A percentile compares a stretch with the other conserved stretches of the same genome.
Conservation (phyloP, 92 coral and sea anemone genomes). For the Bergia puertoricense region DNA sequence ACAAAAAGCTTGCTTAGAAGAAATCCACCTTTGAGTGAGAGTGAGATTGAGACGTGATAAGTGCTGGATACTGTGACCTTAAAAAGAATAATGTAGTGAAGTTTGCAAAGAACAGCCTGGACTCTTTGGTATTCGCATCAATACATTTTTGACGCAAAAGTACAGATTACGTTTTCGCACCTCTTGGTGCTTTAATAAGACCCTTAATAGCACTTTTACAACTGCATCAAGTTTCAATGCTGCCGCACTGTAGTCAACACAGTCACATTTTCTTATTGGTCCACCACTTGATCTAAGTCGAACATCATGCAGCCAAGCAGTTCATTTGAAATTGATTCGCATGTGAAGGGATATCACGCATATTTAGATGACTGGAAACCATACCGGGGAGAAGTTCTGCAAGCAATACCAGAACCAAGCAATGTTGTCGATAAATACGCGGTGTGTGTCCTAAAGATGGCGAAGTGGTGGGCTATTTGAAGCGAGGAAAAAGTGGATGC, state of each 20-base stretch:
- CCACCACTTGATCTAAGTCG: constrained; percentile 6
- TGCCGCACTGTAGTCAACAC: neutral
- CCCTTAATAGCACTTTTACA: too few relatives aligned
- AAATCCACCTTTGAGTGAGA: too few relatives aligned
- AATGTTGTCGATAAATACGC: constrained; percentile 55
- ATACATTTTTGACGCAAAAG: too few relatives aligned
- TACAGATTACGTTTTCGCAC: too few relatives aligned
- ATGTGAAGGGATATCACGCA: constrained; percentile 57
- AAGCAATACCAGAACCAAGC: constrained; percentile 52
- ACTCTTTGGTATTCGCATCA: too few relatives aligned
- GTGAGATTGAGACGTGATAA: too few relatives aligned
- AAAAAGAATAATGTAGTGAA: too few relatives aligned
- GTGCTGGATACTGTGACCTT: too few relatives aligned
- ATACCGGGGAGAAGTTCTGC: constrained; percentile 53
- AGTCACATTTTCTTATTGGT: too few relatives aligned
- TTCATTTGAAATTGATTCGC: constrained; percentile 54
- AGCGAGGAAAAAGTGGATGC: neutral
- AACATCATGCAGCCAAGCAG: constrained; percentile 55
- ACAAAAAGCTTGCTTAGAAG: too few relatives aligned
- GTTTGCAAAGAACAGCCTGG: too few relatives aligned
- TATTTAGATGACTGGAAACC: constrained; percentile 54
- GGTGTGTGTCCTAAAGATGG: constrained; percentile 55
- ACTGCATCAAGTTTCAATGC: constrained; percentile 40
- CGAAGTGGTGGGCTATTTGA: constrained; percentile 46
- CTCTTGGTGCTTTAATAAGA: too few relatives aligned